Evolutionary conservation across 2,113 vertebrate species (phyloP).

Genomic region (Ammodytes dubius): DNA sequence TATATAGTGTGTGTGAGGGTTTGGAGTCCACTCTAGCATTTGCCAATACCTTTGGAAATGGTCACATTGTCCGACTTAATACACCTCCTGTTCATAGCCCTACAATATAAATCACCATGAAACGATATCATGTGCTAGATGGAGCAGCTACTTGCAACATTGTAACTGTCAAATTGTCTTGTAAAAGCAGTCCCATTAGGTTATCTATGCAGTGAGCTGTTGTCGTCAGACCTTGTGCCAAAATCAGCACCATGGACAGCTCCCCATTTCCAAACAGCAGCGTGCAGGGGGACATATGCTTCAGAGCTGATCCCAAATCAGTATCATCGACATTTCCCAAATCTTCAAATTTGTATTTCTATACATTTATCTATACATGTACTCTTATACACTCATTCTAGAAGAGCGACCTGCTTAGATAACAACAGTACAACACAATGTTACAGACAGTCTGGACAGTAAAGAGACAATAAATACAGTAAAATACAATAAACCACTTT

Average conservation of each 20-base stretch:
- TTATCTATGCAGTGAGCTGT: constrained; percentile 12
- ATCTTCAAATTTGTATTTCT: too few relatives aligned
- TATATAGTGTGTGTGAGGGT: too few relatives aligned
- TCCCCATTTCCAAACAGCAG: not conserved
- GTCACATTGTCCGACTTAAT: not conserved
- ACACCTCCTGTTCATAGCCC: not conserved
- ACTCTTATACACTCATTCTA: too few relatives aligned
- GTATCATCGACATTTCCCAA: not conserved
- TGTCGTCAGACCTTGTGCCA: constrained; percentile 10
- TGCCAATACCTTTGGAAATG: too few relatives aligned
- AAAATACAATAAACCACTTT: too few relatives aligned
- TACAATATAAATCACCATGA: constrained; percentile 30
- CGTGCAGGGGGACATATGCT: not conserved
- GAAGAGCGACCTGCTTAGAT: too few relatives aligned
- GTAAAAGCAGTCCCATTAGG: constrained; percentile 1
- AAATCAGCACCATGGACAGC: constrained; percentile 36
- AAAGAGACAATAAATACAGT: too few relatives aligned
- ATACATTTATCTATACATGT: too few relatives aligned
- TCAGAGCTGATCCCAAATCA: constrained; percentile 26
- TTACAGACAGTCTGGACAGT: too few relatives aligned
- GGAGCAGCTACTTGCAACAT: constrained; percentile 13
- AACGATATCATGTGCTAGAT: constrained; percentile 23
- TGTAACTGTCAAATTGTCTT: constrained; percentile 21
- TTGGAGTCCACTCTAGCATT: too few relatives aligned
- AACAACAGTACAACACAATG: too few relatives aligned